Evolutionary conservation across 2,888 invertebrate species (phyloP), one percentile per base, ranked within the genome.

Genomic region (Lasius fuliginosus): DNA sequence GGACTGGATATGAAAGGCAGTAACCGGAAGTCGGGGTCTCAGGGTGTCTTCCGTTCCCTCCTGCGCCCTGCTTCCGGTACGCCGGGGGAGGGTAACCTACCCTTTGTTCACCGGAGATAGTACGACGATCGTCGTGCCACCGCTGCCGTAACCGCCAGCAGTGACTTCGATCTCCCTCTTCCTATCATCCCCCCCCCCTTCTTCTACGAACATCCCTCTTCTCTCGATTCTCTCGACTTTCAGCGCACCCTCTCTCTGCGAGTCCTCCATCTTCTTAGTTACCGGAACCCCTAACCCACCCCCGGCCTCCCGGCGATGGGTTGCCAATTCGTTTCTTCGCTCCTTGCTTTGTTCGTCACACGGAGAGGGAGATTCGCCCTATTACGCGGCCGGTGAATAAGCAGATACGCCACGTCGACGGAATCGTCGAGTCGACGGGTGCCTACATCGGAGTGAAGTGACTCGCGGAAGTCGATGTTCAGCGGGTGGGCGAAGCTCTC

Each of bases 21-120:
- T 82, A 85, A 88, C 89, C 91, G 91, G 91, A 91, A 91, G 91
- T 85, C 84, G 81, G 64, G 82, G 90, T 89, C 90, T 88, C 86
- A 71, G 88, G 85, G 83, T 83, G 87, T 71, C 79, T 86, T 85
- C 91, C 88, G 83, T 68, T 71, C 87, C 86, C 86, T 84, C 64
- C 84, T 67, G 71, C 74, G 33, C 71, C 18, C n/a, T 27, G 87
- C 88, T 90, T 91, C 91, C 92, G 91, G 90, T 60, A 71, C 67
- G 67, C 30, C 71, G 67, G 58, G 75, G 76, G 77, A 74, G 74
- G 77, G 85, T 84, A 53, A 82, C 74, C 83, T 71, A 79, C 79
- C 89, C 86, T 88, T 85, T 90, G 91, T 91, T 91, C 90, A 85
- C 86, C 90, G 87, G 86, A 88, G 91, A 92, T 89, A 88, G 91